These are phyloP conservation scores for Heterotis niloticus DNA, from an alignment of 2,113 vertebrate genomes.

Conservation along the genomic window DNA sequence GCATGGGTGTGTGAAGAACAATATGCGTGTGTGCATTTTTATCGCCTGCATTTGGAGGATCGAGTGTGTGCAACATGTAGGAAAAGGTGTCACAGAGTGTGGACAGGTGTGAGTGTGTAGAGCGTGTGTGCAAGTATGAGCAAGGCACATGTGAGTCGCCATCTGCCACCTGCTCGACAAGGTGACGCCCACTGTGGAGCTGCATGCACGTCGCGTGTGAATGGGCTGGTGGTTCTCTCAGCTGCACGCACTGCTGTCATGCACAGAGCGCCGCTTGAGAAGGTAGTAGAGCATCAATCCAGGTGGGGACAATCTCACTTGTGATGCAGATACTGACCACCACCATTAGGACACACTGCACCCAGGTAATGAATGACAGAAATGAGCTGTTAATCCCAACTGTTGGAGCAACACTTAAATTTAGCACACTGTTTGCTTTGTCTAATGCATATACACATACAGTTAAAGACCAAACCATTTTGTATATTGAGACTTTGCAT, in stretches of 20 bases:
- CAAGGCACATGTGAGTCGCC: not conserved
- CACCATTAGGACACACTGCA: too few species aligned
- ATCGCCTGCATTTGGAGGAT: not conserved
- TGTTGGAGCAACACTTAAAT: too few species aligned
- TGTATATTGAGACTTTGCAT: not conserved
- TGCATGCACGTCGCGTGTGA: not conserved
- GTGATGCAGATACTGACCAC: too few species aligned
- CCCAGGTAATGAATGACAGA: too few species aligned
- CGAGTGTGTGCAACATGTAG: constrained; percentile 4
- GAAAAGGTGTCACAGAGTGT: not conserved
- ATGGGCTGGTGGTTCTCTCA: too few species aligned
- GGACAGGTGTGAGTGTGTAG: not conserved
- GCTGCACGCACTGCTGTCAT: not conserved
- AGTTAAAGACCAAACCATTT: not conserved
- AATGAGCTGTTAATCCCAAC: too few species aligned
- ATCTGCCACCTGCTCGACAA: too few species aligned
- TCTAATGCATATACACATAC: too few species aligned
- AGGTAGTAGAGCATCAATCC: not conserved
- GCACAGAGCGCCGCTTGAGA: not conserved
- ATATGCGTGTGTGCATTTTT: not conserved
- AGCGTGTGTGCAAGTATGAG: not conserved
- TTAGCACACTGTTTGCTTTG: too few species aligned
- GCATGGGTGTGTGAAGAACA: not conserved
- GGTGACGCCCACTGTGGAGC: too few species aligned
- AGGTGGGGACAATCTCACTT: too few species aligned